Conservation (phyloP, 2,797 vertebrate species). For the Hozukius guyotensis region DNA sequence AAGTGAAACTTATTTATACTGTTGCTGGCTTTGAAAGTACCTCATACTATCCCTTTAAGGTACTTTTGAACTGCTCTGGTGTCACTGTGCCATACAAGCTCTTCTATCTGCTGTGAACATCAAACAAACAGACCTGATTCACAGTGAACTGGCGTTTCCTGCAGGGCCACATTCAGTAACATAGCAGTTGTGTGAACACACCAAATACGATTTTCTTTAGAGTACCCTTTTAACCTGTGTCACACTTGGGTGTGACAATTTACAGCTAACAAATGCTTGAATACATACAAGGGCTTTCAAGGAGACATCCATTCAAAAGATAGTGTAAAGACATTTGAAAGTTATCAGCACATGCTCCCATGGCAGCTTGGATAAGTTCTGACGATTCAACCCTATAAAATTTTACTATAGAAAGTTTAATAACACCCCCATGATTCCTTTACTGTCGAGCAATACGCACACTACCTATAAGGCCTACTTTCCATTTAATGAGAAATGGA, state of each 20-base stretch:
- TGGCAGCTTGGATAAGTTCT: neutral
- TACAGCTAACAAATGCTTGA: constrained; percentile 15
- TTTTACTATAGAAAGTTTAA: neutral
- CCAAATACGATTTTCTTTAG: constrained; percentile 22
- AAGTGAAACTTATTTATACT: too few relatives aligned
- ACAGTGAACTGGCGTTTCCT: constrained; percentile 34
- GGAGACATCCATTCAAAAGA: neutral
- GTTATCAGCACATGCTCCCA: neutral
- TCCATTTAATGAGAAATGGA: neutral
- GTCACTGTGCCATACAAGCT: neutral
- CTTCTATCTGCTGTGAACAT: constrained; percentile 9
- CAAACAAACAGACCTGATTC: constrained; percentile 8
- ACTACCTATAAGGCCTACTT: neutral
- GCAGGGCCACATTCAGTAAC: constrained; percentile 3
- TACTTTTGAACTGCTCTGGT: neutral
- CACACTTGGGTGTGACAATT: constrained; percentile 22
- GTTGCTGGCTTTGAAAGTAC: neutral
- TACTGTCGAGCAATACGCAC: neutral
- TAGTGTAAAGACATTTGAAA: neutral
- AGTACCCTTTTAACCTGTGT: neutral
- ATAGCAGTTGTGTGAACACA: constrained; percentile 21
- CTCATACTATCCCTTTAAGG: neutral
- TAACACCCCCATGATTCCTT: neutral
- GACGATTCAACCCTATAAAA: neutral
- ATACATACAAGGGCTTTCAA: neutral